phyloP scores from a whole-genome alignment of 92 coral and sea anemone genomes.

The Parazoanthus swiftii region DNA sequence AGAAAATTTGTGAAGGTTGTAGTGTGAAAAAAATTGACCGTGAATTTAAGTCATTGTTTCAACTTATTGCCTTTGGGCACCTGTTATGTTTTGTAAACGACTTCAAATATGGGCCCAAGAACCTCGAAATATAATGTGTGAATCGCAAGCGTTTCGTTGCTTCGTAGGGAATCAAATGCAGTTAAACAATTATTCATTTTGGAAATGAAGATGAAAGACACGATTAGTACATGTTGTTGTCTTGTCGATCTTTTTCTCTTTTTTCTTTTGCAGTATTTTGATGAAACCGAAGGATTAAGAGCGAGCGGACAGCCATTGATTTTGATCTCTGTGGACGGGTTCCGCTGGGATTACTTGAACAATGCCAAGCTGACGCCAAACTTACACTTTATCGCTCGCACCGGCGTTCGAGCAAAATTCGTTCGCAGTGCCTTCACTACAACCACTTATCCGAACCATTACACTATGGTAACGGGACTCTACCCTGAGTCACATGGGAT shows the following conservation, averaged over 20 bases:
- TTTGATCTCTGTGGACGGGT: slow-evolving; percentile 83
- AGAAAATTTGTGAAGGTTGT: neutral
- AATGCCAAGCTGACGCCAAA: slow-evolving; percentile 72
- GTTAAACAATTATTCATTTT: neutral
- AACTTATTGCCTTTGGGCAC: neutral
- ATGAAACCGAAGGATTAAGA: neutral
- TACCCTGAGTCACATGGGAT: slow-evolving; percentile 93
- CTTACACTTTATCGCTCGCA: slow-evolving; percentile 68
- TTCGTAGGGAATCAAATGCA: neutral
- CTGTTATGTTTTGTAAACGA: slow-evolving; percentile 16
- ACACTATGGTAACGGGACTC: slow-evolving; percentile 86
- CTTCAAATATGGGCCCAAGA: neutral
- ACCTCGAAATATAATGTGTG: neutral
- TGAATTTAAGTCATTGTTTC: neutral
- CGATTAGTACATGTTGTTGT: neutral
- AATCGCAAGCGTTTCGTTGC: no score
- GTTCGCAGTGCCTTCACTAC: slow-evolving; percentile 83
- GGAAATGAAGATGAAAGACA: neutral
- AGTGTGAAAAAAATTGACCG: neutral
- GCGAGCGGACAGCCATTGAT: slow-evolving; percentile 59
- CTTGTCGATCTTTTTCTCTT: neutral
- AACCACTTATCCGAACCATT: slow-evolving; percentile 78
- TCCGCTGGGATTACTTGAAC: slow-evolving; percentile 89
- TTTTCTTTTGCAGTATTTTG: slow-evolving; percentile 3
- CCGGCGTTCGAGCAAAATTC: slow-evolving; percentile 75